These are phyloP conservation scores for Leptinotarsa tumamoca DNA, from an alignment of 2,888 invertebrate species.

Conservation along the genomic window DNA sequence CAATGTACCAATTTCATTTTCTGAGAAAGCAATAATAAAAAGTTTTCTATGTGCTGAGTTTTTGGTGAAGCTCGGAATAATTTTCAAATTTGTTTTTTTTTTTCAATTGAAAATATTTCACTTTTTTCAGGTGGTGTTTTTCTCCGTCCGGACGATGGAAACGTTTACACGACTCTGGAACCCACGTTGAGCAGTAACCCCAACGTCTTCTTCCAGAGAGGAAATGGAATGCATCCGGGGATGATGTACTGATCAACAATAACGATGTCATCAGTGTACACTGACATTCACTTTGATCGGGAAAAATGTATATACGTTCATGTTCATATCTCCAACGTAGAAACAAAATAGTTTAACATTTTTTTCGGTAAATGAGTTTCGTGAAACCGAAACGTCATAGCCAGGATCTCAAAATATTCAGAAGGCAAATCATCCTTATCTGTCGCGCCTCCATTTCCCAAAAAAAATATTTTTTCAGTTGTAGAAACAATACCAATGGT, in stretches of 20 bases:
- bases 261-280: neutral
- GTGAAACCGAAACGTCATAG: neutral
- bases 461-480: no score
- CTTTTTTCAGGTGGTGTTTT: slow-evolving; percentile 75
- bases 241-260: slow-evolving; percentile 82
- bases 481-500: no score
- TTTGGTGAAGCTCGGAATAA: neutral
- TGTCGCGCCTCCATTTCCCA: no score
- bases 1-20: no score
- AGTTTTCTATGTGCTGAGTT: neutral
- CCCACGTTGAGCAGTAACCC: slow-evolving; percentile 90
- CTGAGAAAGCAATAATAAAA: no score
- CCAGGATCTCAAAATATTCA: neutral
- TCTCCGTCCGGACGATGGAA: slow-evolving; percentile 84
- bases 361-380: neutral
- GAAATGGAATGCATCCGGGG: slow-evolving; percentile 85
- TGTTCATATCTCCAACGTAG: neutral
- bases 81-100: neutral
- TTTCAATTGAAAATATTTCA: slow-evolving; percentile 15
- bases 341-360: neutral
- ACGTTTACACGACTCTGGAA: slow-evolving; percentile 86
- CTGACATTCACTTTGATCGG: neutral
- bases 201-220: slow-evolving; percentile 90
- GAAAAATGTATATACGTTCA: slow-evolving; percentile 2
- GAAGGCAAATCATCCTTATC: no score